These are phyloP conservation scores for Hedychridium roseum DNA, from an alignment of 2,888 invertebrate species.

Conservation along the genomic window DNA sequence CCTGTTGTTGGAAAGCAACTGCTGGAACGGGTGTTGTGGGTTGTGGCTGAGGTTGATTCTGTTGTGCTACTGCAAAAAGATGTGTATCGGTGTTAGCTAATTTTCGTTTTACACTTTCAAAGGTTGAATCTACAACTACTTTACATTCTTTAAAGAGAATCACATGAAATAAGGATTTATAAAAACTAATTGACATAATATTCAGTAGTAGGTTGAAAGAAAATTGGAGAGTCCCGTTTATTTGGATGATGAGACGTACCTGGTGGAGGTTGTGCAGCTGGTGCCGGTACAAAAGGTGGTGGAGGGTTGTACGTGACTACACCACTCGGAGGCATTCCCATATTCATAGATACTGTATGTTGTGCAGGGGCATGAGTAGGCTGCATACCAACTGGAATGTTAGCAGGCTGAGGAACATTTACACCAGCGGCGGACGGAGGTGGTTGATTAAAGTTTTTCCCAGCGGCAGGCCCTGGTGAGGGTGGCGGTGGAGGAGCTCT, in stretches of 20 bases:
- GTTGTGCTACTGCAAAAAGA: slow-evolving; percentile 30
- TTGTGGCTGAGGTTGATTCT: slow-evolving; percentile 42
- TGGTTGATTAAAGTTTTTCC: slow-evolving; percentile 58
- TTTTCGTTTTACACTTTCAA: no score
- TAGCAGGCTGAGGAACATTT: slow-evolving; percentile 51
- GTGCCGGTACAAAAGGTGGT: slow-evolving; percentile 57
- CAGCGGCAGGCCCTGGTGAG: slow-evolving; percentile 56
- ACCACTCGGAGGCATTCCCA: slow-evolving; percentile 59
- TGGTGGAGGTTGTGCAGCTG: slow-evolving; percentile 54
- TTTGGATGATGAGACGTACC: no score
- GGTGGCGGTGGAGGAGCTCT: slow-evolving; percentile 70
- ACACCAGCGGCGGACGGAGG: slow-evolving; percentile 44
- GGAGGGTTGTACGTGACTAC: slow-evolving; percentile 55
- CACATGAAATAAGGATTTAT: no score
- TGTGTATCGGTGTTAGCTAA: no score
- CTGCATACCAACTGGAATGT: slow-evolving; percentile 56
- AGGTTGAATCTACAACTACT: no score
- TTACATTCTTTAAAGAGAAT: no score
- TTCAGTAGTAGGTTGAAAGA: no score
- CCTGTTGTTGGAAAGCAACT: slow-evolving; percentile 44
- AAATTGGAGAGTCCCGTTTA: no score
- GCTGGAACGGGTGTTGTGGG: slow-evolving; percentile 44
- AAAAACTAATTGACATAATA: no score
- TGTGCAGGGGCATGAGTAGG: slow-evolving; percentile 53
- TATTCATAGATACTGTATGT: slow-evolving; percentile 54